Percentiles rank a stretch among this genome's conserved stretches.
Conservation (phyloP, 2,888 invertebrate genomes). For the Drepanosiphum platanoidis region DNA sequence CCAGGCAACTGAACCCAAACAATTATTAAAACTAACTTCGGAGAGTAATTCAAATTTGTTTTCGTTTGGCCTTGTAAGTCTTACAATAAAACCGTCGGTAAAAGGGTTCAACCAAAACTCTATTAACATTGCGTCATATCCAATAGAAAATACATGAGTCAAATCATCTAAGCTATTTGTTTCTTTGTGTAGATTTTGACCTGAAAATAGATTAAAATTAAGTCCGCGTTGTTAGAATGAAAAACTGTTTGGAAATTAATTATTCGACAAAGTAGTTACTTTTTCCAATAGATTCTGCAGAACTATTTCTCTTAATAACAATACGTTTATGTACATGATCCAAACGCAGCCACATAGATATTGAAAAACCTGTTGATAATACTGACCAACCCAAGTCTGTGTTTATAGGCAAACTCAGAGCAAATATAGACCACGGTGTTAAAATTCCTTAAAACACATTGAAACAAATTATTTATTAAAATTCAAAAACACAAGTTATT, state of each 20-base stretch:
- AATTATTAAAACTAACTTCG: slow-evolving; percentile 69
- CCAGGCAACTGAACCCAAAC: slow-evolving; percentile 70
- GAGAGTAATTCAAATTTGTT: slow-evolving; percentile 70
- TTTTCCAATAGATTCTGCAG: slow-evolving; percentile 50
- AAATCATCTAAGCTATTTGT: slow-evolving; percentile 63
- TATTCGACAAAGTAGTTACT: slow-evolving; percentile 12
- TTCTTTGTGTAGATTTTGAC: slow-evolving; percentile 36
- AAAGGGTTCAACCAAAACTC: slow-evolving; percentile 73
- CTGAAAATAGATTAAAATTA: slow-evolving; percentile 11
- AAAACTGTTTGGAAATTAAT: background rate
- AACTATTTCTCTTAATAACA: slow-evolving; percentile 31
- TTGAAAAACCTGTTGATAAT: slow-evolving; percentile 74
- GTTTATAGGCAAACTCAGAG: slow-evolving; percentile 66
- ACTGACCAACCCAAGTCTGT: slow-evolving; percentile 73
- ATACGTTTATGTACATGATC: slow-evolving; percentile 34
- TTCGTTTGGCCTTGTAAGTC: slow-evolving; percentile 71
- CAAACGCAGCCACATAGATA: slow-evolving; percentile 70
- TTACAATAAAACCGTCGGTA: slow-evolving; percentile 66
- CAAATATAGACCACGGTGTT: slow-evolving; percentile 66
- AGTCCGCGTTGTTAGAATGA: background rate
- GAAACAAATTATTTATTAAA: background rate
- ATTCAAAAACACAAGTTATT: background rate
- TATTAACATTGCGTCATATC: slow-evolving; percentile 73
- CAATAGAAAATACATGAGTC: slow-evolving; percentile 73
- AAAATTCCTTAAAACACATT: slow-evolving; percentile 52